phyloP scores from a whole-genome alignment of 2,888 invertebrate species.

The Abscondita cerata region DNA sequence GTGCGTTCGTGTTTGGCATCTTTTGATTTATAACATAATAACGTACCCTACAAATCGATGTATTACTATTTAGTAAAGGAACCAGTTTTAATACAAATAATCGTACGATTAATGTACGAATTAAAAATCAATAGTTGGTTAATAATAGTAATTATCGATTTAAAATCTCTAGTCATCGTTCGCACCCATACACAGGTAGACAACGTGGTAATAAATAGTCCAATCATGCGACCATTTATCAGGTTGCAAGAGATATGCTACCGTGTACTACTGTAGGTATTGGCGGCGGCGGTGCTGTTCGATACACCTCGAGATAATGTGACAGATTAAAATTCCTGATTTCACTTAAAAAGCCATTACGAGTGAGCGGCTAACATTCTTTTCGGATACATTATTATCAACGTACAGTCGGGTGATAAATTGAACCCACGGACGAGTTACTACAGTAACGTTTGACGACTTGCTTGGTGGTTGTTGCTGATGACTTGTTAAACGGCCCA shows the following conservation, averaged over 20 bases:
- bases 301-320: constrained; percentile 42
- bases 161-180: constrained; percentile 40
- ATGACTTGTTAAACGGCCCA: constrained; percentile 26
- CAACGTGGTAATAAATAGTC: constrained; percentile 44
- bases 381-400: constrained; percentile 49
- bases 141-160: constrained; percentile 46
- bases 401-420: constrained; percentile 45
- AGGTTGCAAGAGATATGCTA: constrained; percentile 45
- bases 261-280: constrained; percentile 40
- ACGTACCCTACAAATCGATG: constrained; percentile 44
- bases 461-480: constrained; percentile 27
- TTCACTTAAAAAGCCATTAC: constrained; percentile 56
- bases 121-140: constrained; percentile 43
- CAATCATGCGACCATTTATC: constrained; percentile 46
- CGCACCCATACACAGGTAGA: constrained; percentile 39
- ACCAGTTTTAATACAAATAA: constrained; percentile 38
- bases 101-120: constrained; percentile 23
- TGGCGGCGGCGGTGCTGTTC: constrained; percentile 25
- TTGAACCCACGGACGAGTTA: constrained; percentile 46
- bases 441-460: constrained; percentile 41
- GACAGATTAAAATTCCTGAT: constrained; percentile 52
- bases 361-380: constrained; percentile 44
- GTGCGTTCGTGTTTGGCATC: neutral
- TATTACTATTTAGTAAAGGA: constrained; percentile 46
- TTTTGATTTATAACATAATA: constrained; percentile 47